Percentiles rank a stretch among this genome's conserved stretches.
phyloP scores from a whole-genome alignment of 2,888 invertebrate genomes.

The Polydrusus cervinus region DNA sequence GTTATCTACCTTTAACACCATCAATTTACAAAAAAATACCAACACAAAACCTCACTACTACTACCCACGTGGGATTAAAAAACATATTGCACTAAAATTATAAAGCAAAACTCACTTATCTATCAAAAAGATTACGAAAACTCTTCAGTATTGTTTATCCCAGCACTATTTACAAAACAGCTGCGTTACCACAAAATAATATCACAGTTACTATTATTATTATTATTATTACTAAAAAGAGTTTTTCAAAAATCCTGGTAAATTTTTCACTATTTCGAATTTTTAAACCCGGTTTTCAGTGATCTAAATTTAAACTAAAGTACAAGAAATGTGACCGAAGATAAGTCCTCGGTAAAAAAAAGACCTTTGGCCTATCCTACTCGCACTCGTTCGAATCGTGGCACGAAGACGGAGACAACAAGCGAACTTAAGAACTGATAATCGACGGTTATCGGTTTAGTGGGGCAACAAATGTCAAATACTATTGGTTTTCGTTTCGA shows the following conservation, averaged over 20 bases:
- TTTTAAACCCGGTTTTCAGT: slow-evolving; percentile 10
- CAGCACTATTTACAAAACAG: slow-evolving; percentile 21
- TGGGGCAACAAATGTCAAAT: slow-evolving; percentile 63
- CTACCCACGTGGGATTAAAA: slow-evolving; percentile 4
- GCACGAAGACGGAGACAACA: slow-evolving; percentile 21
- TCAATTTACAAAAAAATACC: background rate
- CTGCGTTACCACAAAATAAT: slow-evolving; percentile 1
- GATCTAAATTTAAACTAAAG: slow-evolving; percentile 47
- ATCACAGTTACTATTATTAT: slow-evolving; percentile 17
- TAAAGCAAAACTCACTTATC: background rate
- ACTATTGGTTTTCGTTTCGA: slow-evolving; percentile 65
- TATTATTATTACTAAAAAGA: background rate
- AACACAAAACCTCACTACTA: background rate
- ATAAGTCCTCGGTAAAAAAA: slow-evolving; percentile 41
- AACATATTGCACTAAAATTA: slow-evolving; percentile 18
- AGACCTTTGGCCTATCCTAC: slow-evolving; percentile 19
- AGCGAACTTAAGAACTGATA: slow-evolving; percentile 36
- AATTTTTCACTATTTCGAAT: slow-evolving; percentile 12
- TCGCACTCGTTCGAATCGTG: background rate
- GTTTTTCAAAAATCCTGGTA: slow-evolving; percentile 8
- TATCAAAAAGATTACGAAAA: background rate
- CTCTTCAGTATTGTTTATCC: background rate
- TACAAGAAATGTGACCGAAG: slow-evolving; percentile 47
- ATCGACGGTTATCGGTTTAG: slow-evolving; percentile 49
- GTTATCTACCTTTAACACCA: background rate